These are phyloP conservation scores for Benitochromis conjunctus DNA, from an alignment of 2,113 vertebrate genomes.

Conservation along the genomic window DNA sequence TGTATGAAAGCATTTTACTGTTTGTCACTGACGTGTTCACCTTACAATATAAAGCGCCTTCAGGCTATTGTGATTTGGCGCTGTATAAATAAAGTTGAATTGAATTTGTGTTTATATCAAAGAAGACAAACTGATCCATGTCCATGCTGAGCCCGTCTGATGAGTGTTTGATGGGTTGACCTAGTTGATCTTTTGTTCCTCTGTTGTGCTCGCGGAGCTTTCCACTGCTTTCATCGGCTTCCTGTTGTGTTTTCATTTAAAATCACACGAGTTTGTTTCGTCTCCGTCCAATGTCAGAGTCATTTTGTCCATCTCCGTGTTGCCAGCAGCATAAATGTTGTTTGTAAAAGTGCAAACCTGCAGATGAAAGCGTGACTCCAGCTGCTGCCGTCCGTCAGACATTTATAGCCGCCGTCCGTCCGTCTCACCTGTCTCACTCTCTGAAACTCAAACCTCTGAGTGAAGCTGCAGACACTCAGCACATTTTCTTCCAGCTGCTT, in stretches of 20 bases:
- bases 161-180: not conserved
- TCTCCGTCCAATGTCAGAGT: not conserved
- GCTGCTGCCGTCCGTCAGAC: conserved; percentile 8
- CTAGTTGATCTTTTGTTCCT: no score
- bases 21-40: no score
- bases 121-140: not conserved
- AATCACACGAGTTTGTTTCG: not conserved
- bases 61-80: not conserved
- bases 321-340: not conserved
- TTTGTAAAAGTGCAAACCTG: not conserved
- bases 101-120: not conserved
- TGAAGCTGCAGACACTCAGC: not conserved
- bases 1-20: no score
- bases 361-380: not conserved
- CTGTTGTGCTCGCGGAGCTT: no score
- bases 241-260: not conserved
- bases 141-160: not conserved
- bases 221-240: not conserved
- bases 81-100: not conserved
- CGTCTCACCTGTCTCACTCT: not conserved
- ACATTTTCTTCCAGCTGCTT: not conserved
- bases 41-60: not conserved
- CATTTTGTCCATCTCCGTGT: not conserved
- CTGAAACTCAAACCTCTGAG: not conserved
- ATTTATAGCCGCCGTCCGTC: not conserved